A percentile compares a stretch with the other conserved stretches of the same genome.
Evolutionary conservation across 1,140 invertebrate species (phyloP).

Genomic region (Caenorhabditis brenneri): DNA sequence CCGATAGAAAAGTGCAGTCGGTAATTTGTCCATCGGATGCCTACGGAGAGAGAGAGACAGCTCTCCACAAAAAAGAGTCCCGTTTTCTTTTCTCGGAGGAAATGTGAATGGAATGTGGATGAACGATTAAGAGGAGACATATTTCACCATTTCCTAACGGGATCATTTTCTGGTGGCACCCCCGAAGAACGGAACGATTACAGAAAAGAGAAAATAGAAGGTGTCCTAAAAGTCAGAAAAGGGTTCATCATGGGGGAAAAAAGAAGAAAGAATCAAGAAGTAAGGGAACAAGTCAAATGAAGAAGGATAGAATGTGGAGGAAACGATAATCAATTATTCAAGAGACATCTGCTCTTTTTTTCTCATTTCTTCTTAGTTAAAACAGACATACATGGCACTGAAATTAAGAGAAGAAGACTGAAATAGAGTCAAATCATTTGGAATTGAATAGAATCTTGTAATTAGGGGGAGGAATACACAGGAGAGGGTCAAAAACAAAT

Average conservation of each 20-base stretch:
- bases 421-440: background rate
- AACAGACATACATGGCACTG: background rate
- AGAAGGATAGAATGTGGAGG: background rate
- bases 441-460: background rate
- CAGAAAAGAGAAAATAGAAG: background rate
- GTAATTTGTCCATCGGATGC: constrained; percentile 37
- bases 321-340: constrained; percentile 37
- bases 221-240: background rate
- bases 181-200: background rate
- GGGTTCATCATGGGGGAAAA: background rate
- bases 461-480: no score
- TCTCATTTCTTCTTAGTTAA: background rate
- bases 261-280: background rate
- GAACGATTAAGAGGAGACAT: constrained; percentile 9
- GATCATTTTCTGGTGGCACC: background rate
- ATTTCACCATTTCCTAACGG: background rate
- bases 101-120: constrained; percentile 41
- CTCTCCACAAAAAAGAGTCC: background rate
- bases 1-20: background rate
- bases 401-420: background rate
- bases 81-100: no score
- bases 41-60: no score
- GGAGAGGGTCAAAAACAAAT: no score
- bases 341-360: background rate
- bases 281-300: constrained; percentile 18